A percentile compares a stretch with the other conserved stretches of the same genome.
These are phyloP conservation scores for Ptilorrhoa leucosticta DNA, from an alignment of 2,113 vertebrate species.

Conservation along the genomic window DNA sequence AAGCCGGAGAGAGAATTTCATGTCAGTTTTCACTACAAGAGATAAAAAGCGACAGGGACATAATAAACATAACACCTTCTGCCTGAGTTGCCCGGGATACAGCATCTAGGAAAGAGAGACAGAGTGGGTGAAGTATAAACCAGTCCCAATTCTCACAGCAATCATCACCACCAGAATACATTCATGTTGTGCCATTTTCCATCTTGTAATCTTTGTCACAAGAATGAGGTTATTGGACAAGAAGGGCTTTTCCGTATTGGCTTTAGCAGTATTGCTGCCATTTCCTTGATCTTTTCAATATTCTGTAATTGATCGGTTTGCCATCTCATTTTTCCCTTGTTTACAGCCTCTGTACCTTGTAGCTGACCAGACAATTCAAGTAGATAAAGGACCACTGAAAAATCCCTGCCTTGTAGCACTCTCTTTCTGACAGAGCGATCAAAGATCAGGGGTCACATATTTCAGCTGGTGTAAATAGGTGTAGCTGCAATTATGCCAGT, in stretches of 20 bases:
- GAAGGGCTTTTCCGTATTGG: background rate
- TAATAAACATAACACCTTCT: constrained; percentile 28
- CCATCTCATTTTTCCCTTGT: constrained; percentile 1
- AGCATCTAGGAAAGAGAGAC: background rate
- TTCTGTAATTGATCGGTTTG: constrained; percentile 8
- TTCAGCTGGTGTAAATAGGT: background rate
- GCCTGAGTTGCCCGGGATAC: constrained; percentile 19
- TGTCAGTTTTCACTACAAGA: background rate
- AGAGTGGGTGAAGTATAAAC: background rate
- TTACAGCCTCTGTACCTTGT: background rate
- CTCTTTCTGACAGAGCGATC: background rate
- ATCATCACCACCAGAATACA: constrained; percentile 7
- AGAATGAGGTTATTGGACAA: background rate
- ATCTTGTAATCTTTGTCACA: constrained; percentile 9
- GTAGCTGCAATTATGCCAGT: background rate
- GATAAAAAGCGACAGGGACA: background rate
- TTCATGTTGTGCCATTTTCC: constrained; percentile 36
- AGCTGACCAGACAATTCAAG: background rate
- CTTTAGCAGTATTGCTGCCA: background rate
- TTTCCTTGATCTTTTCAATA: constrained; percentile 31
- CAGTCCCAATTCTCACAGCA: constrained; percentile 49
- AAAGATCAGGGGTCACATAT: background rate
- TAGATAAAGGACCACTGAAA: background rate
- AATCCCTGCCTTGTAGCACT: background rate
- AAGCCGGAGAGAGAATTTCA: background rate